phyloP scores from a whole-genome alignment of 2,797 vertebrate species.

The Podargus strigoides region DNA sequence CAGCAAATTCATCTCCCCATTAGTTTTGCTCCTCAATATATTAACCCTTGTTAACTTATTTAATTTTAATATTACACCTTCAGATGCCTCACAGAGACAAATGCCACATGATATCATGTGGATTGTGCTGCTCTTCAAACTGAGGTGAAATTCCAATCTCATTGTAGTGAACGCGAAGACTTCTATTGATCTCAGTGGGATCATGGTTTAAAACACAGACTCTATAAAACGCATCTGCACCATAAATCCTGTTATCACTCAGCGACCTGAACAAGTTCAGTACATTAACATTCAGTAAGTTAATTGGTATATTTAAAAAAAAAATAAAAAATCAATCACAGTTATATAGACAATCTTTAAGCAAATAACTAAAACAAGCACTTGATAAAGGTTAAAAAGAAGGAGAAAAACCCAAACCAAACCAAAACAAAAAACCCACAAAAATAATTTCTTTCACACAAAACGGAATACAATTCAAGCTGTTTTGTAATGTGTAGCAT shows the following conservation, averaged over 20 bases:
- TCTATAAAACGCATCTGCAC: not conserved
- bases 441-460: not conserved
- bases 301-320: not conserved
- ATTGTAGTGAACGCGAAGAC: not conserved
- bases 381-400: not conserved
- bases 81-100: not conserved
- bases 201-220: not conserved
- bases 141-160: not conserved
- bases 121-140: not conserved
- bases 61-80: not conserved
- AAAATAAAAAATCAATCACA: not conserved
- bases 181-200: not conserved
- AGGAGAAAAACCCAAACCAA: not conserved
- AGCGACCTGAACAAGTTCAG: not conserved
- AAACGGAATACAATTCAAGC: not conserved
- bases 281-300: not conserved
- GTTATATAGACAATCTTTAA: not conserved
- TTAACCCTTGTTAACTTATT: not conserved
- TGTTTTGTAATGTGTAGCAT: not conserved
- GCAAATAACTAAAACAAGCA: not conserved
- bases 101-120: not conserved
- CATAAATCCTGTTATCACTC: not conserved
- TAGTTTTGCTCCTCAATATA: not conserved
- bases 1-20: not conserved
- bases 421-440: rapidly evolving